A percentile compares a stretch with the other conserved stretches of the same genome.
phyloP scores from a whole-genome alignment of 2,113 vertebrate genomes.

The Marcusenius ussheri region DNA sequence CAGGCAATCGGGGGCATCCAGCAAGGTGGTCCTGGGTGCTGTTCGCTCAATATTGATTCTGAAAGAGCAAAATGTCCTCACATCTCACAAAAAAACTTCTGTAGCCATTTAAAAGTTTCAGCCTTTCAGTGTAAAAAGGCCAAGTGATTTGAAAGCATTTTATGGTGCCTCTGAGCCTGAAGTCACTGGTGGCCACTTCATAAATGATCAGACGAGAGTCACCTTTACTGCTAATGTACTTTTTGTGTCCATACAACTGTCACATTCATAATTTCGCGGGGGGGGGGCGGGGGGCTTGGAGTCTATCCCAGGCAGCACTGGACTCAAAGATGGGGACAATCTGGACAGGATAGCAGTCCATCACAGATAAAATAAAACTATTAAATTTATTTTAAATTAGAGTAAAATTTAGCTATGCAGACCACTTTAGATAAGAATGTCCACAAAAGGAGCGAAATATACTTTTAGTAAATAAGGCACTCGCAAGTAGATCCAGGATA shows the following conservation, averaged over 20 bases:
- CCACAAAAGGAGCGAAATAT: neutral
- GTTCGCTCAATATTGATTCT: neutral
- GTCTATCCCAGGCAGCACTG: neutral
- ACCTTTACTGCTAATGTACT: neutral
- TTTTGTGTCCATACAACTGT: neutral
- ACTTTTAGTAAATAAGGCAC: neutral
- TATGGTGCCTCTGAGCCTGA: neutral
- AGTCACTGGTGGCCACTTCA: neutral
- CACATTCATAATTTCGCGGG: neutral
- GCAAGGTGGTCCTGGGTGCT: neutral
- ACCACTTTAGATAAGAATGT: neutral
- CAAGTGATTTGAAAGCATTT: neutral
- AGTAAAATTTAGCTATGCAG: neutral
- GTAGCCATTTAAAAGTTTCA: neutral
- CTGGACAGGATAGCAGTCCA: neutral
- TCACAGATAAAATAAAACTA: neutral
- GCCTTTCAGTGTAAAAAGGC: neutral
- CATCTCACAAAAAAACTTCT: neutral
- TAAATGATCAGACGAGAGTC: neutral
- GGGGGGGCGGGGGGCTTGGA: neutral
- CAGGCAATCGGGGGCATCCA: constrained; percentile 18
- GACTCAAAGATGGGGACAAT: neutral
- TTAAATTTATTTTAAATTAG: neutral
- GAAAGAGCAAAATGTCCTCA: neutral
- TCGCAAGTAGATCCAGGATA: neutral